Evolutionary conservation across 2,888 invertebrate genomes (phyloP), one percentile per base, ranked within the genome.

Genomic region (Pseudococcus longispinus): DNA sequence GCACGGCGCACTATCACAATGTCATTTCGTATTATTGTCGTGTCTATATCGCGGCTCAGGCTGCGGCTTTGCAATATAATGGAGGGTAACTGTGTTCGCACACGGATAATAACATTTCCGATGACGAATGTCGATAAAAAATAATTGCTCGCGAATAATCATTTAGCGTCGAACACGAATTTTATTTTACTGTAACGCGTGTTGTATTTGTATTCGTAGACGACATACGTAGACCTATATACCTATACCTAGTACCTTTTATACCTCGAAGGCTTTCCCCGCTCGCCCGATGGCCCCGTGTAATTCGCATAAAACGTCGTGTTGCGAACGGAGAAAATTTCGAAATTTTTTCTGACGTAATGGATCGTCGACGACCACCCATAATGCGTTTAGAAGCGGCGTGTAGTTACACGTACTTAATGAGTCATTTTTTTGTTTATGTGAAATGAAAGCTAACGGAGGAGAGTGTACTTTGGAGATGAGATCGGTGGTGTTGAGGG

Each of bases 1-100:
- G 26, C 37, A 13, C 84, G 37, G 26, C 37, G n/a, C 84, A 65
- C 37, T 84, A 55, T 84, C 84, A 65, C 60, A 84, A 84, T 84
- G 84, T 84, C 60, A 84, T 84, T 84, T 84, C 15, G 84, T 60
- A 84, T 84, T 84, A 84, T 65, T 84, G 84, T 84, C 55, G 55
- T 84, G 84, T 84, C 84, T 84, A 55, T 60, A 60, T 84, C 60
- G 60, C 84, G 84, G 23, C 55, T 51, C n/a, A n/a, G n/a, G n/a
- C n/a, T n/a, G n/a, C n/a, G n/a, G n/a, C n/a, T n/a, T n/a, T 29
- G 46, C 83, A 26, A 32, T 83, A 80, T 80, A 80, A 80, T 80
- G 77, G 77, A 80, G 77, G 77, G 77, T 80, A 80, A 80, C 77
- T 80, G 77, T 80, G 77, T 80, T 80, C 77, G 77, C 77, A 80